A percentile compares a stretch with the other conserved stretches of the same genome.
These are phyloP conservation scores for Lophius americanus DNA, from an alignment of 2,797 vertebrate genomes.

Conservation along the genomic window DNA sequence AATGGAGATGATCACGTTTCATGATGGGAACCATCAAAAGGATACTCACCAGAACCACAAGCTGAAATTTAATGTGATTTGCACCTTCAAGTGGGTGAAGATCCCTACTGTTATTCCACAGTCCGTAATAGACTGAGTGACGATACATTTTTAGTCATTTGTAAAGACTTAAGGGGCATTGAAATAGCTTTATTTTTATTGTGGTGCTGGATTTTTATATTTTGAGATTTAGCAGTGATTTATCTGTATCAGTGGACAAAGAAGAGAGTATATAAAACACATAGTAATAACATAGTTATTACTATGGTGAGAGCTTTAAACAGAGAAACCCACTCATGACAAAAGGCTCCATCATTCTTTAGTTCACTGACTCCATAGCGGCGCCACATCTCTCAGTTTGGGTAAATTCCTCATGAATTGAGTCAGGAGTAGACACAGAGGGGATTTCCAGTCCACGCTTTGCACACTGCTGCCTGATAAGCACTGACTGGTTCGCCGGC, in stretches of 20 bases:
- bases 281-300: not conserved
- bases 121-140: not conserved
- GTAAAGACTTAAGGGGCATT: not conserved
- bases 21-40: not conserved
- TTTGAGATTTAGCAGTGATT: not conserved
- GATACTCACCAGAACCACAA: not conserved
- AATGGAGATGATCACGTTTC: not conserved
- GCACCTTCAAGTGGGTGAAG: no score
- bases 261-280: not conserved
- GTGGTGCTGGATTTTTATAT: not conserved
- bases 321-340: not conserved
- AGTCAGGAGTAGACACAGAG: slow-evolving; percentile 46
- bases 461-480: slow-evolving; percentile 35
- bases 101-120: no score
- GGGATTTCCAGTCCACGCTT: slow-evolving; percentile 67
- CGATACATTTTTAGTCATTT: not conserved
- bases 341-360: not conserved
- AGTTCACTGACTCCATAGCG: slow-evolving; percentile 2
- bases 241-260: not conserved
- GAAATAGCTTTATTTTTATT: not conserved
- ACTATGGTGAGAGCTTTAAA: not conserved
- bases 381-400: slow-evolving; percentile 18
- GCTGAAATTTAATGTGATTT: no score
- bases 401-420: slow-evolving; percentile 64
- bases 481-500: slow-evolving; percentile 40